A percentile compares a stretch with the other conserved stretches of the same genome.
These are phyloP conservation scores for Diabrotica balteata DNA, from an alignment of 2,888 invertebrate species.

Conservation along the genomic window DNA sequence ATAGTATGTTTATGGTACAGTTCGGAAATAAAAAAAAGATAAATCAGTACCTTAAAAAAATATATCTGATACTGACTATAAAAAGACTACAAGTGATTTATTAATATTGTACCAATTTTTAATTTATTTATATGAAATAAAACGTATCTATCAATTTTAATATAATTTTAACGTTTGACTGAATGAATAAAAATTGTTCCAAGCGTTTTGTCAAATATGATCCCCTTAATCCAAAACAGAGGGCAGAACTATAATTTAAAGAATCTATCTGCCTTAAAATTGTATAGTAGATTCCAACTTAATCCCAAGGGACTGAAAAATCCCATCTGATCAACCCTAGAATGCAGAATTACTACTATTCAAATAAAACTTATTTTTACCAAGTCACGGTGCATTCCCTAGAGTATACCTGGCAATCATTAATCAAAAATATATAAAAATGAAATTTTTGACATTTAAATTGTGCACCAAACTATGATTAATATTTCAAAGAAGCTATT, in stretches of 20 bases:
- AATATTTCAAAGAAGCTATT: constrained; percentile 64
- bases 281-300: constrained; percentile 53
- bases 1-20: too few species aligned
- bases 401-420: constrained; percentile 57
- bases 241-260: constrained; percentile 20
- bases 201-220: too few species aligned
- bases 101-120: too few species aligned
- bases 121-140: too few species aligned
- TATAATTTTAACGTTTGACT: too few species aligned
- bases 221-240: too few species aligned
- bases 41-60: too few species aligned
- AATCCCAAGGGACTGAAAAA: constrained; percentile 37
- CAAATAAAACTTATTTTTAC: constrained; percentile 51
- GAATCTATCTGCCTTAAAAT: constrained; percentile 56
- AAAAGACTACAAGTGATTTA: too few species aligned
- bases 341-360: constrained; percentile 50
- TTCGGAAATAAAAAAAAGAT: too few species aligned
- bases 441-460: constrained; percentile 59
- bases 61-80: too few species aligned
- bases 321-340: constrained; percentile 38
- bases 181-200: too few species aligned
- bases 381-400: constrained; percentile 57
- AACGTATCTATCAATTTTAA: too few species aligned
- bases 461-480: constrained; percentile 60
- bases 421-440: constrained; percentile 61